Conservation (phyloP, 2,888 invertebrate genomes). For the Tetragnatha montana region DNA sequence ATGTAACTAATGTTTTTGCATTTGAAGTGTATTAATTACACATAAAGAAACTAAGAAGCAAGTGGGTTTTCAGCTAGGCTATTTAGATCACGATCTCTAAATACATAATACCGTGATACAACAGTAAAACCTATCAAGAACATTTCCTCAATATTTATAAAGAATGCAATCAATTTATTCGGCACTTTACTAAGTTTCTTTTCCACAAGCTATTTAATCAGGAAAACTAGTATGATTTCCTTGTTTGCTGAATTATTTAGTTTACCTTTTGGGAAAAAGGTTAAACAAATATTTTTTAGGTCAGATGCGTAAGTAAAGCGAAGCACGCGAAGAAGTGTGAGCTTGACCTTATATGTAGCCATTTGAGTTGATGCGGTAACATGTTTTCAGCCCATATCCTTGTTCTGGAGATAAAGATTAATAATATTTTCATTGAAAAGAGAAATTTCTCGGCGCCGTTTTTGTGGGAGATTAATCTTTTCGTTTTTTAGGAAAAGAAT, state of each 20-base stretch:
- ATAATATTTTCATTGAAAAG: no score
- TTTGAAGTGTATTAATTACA: no score
- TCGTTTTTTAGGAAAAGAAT: no score
- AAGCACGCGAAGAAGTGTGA: no score
- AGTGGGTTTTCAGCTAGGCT: background rate
- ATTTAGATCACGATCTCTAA: constrained; percentile 31
- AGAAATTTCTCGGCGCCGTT: no score
- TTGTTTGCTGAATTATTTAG: constrained; percentile 29
- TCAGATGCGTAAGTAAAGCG: background rate
- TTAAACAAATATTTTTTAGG: constrained; percentile 21
- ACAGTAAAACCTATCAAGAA: background rate
- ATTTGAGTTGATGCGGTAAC: no score
- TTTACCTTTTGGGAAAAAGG: constrained; percentile 5
- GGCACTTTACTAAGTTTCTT: background rate
- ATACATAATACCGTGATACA: constrained; percentile 5
- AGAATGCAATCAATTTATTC: constrained; percentile 11
- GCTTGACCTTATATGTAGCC: no score
- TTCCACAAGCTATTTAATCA: constrained; percentile 8
- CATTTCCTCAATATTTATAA: constrained; percentile 4
- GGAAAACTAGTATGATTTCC: constrained; percentile 3
- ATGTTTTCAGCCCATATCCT: no score
- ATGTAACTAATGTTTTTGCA: no score
- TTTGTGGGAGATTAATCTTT: no score
- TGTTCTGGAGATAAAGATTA: no score
- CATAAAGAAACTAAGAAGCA: no score